phyloP scores from a whole-genome alignment of 2,113 vertebrate genomes.

The Strix uralensis region DNA sequence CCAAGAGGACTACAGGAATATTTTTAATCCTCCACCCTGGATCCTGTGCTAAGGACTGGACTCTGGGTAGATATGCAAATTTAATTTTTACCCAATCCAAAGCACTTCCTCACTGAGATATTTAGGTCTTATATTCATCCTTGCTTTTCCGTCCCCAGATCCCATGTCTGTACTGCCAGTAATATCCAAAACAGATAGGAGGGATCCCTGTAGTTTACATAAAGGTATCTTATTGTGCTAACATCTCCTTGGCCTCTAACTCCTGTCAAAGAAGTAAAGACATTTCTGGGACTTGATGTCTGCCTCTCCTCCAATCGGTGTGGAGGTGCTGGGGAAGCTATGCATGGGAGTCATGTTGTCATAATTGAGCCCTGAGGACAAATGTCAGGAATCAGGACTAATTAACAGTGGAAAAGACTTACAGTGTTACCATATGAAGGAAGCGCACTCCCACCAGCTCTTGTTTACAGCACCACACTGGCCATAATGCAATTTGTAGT shows the following conservation, averaged over 20 bases:
- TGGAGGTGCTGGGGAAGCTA: neutral
- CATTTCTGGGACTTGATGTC: neutral
- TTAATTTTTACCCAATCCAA: neutral
- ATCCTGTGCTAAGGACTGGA: neutral
- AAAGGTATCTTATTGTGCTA: neutral
- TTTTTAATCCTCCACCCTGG: neutral
- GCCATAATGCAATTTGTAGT: slow-evolving; percentile 77
- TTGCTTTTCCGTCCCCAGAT: neutral
- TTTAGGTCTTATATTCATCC: neutral
- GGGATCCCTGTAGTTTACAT: neutral
- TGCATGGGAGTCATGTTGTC: neutral
- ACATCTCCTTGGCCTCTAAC: neutral
- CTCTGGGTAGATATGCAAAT: neutral
- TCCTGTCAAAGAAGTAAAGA: neutral
- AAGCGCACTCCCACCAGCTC: neutral
- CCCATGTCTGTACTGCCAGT: neutral
- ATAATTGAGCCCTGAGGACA: neutral
- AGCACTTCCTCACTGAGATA: neutral
- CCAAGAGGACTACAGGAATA: neutral
- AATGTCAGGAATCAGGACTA: neutral
- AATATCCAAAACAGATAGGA: neutral
- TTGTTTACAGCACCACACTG: slow-evolving; percentile 74
- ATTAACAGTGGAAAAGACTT: slow-evolving; percentile 15
- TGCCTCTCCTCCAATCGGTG: neutral
- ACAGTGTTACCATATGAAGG: neutral